Conservation (phyloP, 2,888 invertebrate genomes). For the Drosophila rellima region DNA sequence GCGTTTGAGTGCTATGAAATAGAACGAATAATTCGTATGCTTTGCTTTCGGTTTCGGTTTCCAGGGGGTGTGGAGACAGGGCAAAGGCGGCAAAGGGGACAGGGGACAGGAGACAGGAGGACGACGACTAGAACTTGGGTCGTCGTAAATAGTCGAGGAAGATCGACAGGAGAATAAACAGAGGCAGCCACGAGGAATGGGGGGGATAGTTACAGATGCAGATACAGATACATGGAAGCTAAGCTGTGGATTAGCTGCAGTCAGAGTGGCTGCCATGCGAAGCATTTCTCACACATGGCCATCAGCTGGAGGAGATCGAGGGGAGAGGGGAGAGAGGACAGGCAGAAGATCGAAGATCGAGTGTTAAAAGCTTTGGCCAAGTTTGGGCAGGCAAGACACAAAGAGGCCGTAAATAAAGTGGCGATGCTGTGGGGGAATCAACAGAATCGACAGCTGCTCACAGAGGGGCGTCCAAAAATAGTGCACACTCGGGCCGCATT, state of each 20-base stretch:
- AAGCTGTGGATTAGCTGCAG: conserved; percentile 54
- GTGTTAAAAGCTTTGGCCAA: conserved; percentile 62
- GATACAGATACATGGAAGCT: conserved; percentile 7
- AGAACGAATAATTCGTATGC: conserved; percentile 36
- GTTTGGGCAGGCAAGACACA: conserved; percentile 41
- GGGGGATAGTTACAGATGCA: no score
- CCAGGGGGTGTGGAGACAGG: background rate
- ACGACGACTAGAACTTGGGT: conserved; percentile 39
- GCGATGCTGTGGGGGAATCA: conserved; percentile 21
- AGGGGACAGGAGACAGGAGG: conserved; percentile 7
- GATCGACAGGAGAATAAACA: conserved; percentile 55
- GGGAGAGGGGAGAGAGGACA: background rate
- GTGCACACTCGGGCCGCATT: conserved; percentile 6
- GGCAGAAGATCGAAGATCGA: conserved; percentile 22
- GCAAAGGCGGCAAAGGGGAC: no score
- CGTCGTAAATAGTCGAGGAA: conserved; percentile 61
- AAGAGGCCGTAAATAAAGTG: conserved; percentile 22
- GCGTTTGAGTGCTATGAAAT: conserved; percentile 38
- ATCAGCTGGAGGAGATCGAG: conserved; percentile 35
- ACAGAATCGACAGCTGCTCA: conserved; percentile 46
- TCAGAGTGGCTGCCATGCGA: conserved; percentile 38
- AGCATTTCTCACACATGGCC: conserved; percentile 59
- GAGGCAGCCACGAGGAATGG: conserved; percentile 13
- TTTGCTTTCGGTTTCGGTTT: conserved; percentile 3
- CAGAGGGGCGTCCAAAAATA: conserved; percentile 54